Percentiles rank a stretch among this genome's conserved stretches.
Conservation (phyloP, 2,113 vertebrate genomes). For the Asarcornis scutulata region DNA sequence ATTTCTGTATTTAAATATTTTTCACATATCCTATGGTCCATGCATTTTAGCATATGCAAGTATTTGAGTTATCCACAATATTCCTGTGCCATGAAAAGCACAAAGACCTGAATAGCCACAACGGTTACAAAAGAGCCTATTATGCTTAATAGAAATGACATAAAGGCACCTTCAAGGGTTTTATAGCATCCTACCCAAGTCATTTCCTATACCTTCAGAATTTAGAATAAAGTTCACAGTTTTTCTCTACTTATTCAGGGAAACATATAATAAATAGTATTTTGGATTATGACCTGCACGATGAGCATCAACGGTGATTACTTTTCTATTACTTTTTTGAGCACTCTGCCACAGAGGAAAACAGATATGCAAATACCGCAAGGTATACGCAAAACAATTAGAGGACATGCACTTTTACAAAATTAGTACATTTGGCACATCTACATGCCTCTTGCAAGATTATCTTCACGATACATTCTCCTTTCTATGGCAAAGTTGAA, state of each 20-base stretch:
- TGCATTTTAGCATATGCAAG: conserved; percentile 3
- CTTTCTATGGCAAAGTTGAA: not conserved
- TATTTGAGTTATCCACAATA: conserved; percentile 27
- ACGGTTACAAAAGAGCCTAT: not conserved
- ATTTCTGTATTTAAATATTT: conserved; percentile 60
- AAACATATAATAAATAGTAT: not conserved
- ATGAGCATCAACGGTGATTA: not conserved
- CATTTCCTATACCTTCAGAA: not conserved
- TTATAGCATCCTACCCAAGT: not conserved
- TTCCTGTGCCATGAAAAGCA: not conserved
- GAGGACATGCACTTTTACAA: accelerated
- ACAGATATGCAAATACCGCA: not conserved
- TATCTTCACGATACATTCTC: not conserved
- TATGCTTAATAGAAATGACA: not conserved
- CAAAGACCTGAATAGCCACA: conserved; percentile 27
- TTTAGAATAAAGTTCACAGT: not conserved
- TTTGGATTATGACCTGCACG: not conserved
- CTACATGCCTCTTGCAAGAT: not conserved
- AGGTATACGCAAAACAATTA: not conserved
- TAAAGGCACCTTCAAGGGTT: conserved; percentile 30
- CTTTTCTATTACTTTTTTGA: not conserved
- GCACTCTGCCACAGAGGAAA: not conserved
- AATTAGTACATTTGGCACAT: not conserved
- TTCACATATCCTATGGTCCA: conserved; percentile 8
- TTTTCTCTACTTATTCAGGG: not conserved